Percentiles rank a stretch among this genome's conserved stretches.
Evolutionary conservation across 2,888 invertebrate genomes (phyloP).

Genomic region (Piscicola geometra): DNA sequence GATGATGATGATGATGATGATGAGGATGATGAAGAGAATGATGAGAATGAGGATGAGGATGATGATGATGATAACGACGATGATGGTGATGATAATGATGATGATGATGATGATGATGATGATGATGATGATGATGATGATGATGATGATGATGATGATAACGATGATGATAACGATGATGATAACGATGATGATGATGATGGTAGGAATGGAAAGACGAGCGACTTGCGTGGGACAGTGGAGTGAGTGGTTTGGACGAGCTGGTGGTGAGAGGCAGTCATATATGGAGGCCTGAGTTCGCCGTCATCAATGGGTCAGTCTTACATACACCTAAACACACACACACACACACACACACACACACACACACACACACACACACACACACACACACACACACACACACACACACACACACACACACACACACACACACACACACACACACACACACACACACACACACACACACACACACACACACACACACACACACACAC

Average conservation of each 20-base stretch:
- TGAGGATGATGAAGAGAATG: not conserved
- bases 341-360: constrained; percentile 23
- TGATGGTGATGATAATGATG: constrained; percentile 9
- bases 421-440: constrained; percentile 26
- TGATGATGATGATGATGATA: constrained; percentile 22
- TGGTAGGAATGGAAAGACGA: constrained; percentile 42
- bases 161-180: constrained; percentile 18
- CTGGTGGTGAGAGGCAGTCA: constrained; percentile 42
- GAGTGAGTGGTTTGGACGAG: constrained; percentile 40
- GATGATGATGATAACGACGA: not conserved
- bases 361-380: constrained; percentile 37
- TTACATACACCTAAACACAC: no score
- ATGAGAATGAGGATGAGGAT: not conserved
- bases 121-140: constrained; percentile 22
- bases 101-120: constrained; percentile 11
- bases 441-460: constrained; percentile 11
- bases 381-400: constrained; percentile 19
- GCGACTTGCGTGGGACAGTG: constrained; percentile 41
- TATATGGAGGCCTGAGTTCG: constrained; percentile 45
- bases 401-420: not conserved
- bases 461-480: not conserved
- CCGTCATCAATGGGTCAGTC: constrained; percentile 45
- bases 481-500: not conserved
- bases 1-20: constrained; percentile 21
- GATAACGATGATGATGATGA: constrained; percentile 22